These are phyloP conservation scores for Eurytoma adleriae DNA, from an alignment of 2,888 invertebrate genomes.

Conservation along the genomic window DNA sequence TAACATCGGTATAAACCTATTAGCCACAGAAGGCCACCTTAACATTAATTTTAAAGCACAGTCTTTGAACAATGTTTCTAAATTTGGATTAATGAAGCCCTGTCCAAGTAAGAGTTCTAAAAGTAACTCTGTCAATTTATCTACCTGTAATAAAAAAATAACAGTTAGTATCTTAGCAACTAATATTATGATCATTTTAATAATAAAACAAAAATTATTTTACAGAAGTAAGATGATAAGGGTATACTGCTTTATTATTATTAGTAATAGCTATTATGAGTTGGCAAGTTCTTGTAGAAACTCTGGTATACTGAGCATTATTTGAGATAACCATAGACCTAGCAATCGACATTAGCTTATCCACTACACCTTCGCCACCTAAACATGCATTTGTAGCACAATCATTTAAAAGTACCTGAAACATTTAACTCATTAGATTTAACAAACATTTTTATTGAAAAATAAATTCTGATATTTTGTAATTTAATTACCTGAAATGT, in stretches of 20 bases:
- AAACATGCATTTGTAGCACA: conserved; percentile 71
- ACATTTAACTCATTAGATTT: conserved; percentile 15
- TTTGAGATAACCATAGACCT: conserved; percentile 74
- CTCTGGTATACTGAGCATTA: conserved; percentile 73
- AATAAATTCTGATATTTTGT: neutral
- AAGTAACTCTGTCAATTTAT: conserved; percentile 72
- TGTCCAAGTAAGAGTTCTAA: conserved; percentile 71
- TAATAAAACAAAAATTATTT: conserved; percentile 43
- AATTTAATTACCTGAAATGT: conserved; percentile 70
- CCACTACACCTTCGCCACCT: conserved; percentile 72
- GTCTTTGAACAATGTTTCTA: conserved; percentile 72
- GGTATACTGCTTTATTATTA: conserved; percentile 72
- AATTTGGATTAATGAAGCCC: conserved; percentile 72
- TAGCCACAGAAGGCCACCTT: conserved; percentile 73
- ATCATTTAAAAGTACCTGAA: conserved; percentile 72
- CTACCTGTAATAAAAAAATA: conserved; percentile 66
- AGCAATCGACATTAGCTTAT: conserved; percentile 72
- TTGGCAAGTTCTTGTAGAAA: conserved; percentile 73
- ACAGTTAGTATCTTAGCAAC: conserved; percentile 2
- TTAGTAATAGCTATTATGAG: conserved; percentile 73
- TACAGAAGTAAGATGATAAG: conserved; percentile 73
- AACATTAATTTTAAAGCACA: conserved; percentile 73
- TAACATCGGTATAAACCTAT: conserved; percentile 71
- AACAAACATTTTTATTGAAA: conserved; percentile 14
- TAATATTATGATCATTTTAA: neutral